Evolutionary conservation across 1,140 invertebrate species (phyloP).

Genomic region (Diabrotica virgifera): DNA sequence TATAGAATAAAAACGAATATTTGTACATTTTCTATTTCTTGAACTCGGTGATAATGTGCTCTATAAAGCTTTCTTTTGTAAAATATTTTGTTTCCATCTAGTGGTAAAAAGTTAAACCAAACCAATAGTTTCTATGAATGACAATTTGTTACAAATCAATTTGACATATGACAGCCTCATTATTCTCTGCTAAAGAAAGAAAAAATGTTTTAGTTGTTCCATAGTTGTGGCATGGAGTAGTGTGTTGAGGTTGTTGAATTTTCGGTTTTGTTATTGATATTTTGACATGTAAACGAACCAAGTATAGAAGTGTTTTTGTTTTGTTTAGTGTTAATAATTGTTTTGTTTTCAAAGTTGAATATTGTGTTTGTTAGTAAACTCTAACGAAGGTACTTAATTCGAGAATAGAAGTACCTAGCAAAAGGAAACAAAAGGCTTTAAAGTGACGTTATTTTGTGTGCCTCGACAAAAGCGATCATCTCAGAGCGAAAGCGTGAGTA

Average conservation of each 20-base stretch:
- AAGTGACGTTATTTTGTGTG: constrained; percentile 50
- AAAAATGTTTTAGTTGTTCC: not conserved
- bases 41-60: too few relatives aligned
- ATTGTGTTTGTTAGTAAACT: not conserved
- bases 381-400: not conserved
- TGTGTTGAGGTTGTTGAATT: not conserved
- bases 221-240: not conserved
- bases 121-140: too few relatives aligned
- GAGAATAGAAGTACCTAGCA: not conserved
- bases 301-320: constrained; percentile 1
- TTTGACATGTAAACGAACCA: not conserved
- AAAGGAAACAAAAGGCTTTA: constrained; percentile 29
- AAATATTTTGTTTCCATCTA: too few relatives aligned
- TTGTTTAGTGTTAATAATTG: not conserved
- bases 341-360: not conserved
- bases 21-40: too few relatives aligned
- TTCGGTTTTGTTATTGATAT: not conserved
- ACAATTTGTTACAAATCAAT: not conserved
- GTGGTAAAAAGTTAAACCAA: too few relatives aligned
- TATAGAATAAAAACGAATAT: too few relatives aligned
- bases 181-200: not conserved
- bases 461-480: constrained; percentile 49
- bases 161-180: not conserved
- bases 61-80: too few relatives aligned
- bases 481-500: constrained; percentile 49